These are phyloP conservation scores for Aspidiotus rigidus DNA, from an alignment of 2,888 invertebrate species.

Conservation along the genomic window DNA sequence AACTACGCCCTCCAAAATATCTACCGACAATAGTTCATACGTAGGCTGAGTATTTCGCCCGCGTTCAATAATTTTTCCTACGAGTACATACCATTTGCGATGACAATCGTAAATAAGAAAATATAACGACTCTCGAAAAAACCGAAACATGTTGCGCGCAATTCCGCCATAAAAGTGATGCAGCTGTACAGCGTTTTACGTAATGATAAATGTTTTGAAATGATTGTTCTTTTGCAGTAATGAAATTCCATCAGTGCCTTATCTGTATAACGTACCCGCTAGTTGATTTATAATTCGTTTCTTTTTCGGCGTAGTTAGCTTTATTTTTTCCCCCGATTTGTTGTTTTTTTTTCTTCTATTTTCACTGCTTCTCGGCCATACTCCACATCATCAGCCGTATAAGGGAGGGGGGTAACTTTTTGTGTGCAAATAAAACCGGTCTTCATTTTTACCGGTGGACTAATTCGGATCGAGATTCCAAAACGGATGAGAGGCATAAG, in stretches of 20 bases:
- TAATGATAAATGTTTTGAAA: slow-evolving; percentile 16
- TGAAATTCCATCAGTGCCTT: slow-evolving; percentile 29
- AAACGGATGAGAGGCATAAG: slow-evolving; percentile 27
- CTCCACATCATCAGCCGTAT: neutral
- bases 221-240: slow-evolving; percentile 29
- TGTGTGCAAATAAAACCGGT: slow-evolving; percentile 34
- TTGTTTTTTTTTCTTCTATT: neutral
- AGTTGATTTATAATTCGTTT: slow-evolving; percentile 32
- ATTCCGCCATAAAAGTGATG: neutral
- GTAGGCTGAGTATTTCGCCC: too few relatives aligned
- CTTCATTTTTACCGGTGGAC: slow-evolving; percentile 20
- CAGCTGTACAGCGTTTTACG: slow-evolving; percentile 11
- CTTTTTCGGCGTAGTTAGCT: slow-evolving; percentile 25
- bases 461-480: slow-evolving; percentile 32
- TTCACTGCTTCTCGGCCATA: neutral
- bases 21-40: too few relatives aligned
- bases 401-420: slow-evolving; percentile 20
- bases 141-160: too few relatives aligned
- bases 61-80: too few relatives aligned
- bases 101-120: too few relatives aligned
- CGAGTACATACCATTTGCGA: too few relatives aligned
- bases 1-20: too few relatives aligned
- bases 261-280: slow-evolving; percentile 21
- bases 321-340: slow-evolving; percentile 18
- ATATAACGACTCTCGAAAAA: too few relatives aligned